phyloP scores from a whole-genome alignment of 1,140 invertebrate genomes.

The Zaprionus tsacasi region DNA sequence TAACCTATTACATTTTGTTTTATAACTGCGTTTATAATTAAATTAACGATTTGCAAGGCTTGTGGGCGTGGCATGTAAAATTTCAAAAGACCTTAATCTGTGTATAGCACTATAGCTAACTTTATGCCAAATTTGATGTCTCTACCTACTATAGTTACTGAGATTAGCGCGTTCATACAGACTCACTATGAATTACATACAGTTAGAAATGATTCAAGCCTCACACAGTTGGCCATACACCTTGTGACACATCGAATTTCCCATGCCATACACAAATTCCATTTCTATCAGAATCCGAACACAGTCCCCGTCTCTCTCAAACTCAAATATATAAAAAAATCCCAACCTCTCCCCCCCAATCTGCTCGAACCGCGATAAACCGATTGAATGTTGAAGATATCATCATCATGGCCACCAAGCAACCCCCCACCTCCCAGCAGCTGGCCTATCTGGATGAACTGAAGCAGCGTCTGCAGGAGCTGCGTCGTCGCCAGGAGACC shows the following conservation, averaged over 20 bases:
- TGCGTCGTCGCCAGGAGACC: conserved; percentile 56
- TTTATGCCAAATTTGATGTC: background rate
- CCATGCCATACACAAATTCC: background rate
- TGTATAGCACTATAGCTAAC: background rate
- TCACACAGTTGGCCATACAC: too few relatives aligned
- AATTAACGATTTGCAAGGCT: background rate
- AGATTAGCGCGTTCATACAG: background rate
- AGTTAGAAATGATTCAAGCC: too few relatives aligned
- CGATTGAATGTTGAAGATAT: conserved; percentile 20
- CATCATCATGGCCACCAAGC: conserved; percentile 37
- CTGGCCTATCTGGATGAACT: conserved; percentile 67
- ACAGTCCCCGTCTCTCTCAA: background rate
- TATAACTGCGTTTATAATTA: background rate
- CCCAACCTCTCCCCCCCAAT: too few relatives aligned
- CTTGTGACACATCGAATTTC: background rate
- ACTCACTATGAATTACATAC: background rate
- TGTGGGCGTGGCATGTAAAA: background rate
- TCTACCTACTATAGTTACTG: background rate
- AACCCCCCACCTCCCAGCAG: conserved; percentile 52
- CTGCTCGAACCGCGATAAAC: background rate
- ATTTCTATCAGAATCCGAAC: background rate
- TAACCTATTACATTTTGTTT: too few relatives aligned
- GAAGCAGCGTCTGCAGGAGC: conserved; percentile 52
- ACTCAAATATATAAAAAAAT: background rate
- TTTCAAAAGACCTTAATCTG: background rate